phyloP scores from a whole-genome alignment of 2,888 invertebrate species.

The Gasteruption jaculator region DNA sequence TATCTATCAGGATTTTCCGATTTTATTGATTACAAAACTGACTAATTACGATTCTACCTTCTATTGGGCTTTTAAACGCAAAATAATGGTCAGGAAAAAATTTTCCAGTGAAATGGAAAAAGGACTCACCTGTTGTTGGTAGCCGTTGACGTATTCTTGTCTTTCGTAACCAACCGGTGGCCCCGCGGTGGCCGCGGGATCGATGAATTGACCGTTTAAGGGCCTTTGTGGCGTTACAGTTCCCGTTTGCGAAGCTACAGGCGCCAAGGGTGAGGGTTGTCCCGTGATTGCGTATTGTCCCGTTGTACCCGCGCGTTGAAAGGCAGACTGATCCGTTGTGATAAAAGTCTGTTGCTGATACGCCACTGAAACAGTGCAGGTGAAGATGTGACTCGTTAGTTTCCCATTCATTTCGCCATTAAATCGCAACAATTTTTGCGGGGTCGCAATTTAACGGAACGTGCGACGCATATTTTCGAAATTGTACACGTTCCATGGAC shows the following conservation, averaged over 20 bases:
- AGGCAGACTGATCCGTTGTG: conserved; percentile 49
- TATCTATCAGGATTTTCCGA: too few species aligned
- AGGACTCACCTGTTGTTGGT: conserved; percentile 52
- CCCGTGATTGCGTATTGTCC: conserved; percentile 50
- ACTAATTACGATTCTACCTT: too few species aligned
- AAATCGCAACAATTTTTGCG: too few species aligned
- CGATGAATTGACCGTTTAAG: conserved; percentile 51
- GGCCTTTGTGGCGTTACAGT: conserved; percentile 44
- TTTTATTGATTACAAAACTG: too few species aligned
- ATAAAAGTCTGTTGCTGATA: conserved; percentile 50
- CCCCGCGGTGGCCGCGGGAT: conserved; percentile 43
- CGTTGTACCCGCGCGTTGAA: conserved; percentile 46
- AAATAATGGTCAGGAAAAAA: too few species aligned
- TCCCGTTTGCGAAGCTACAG: conserved; percentile 41
- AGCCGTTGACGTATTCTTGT: conserved; percentile 53
- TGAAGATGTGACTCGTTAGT: conserved; percentile 11
- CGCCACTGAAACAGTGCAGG: conserved; percentile 43
- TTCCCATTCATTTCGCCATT: too few species aligned
- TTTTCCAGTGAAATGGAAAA: conserved; percentile 1
- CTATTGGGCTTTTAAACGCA: too few species aligned
- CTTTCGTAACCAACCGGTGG: conserved; percentile 48
- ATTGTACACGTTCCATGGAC: too few species aligned
- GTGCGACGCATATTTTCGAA: too few species aligned
- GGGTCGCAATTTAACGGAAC: too few species aligned
- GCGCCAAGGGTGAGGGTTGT: conserved; percentile 45